These are phyloP conservation scores for Champsocephalus gunnari DNA, from an alignment of 2,797 vertebrate species.

Conservation along the genomic window DNA sequence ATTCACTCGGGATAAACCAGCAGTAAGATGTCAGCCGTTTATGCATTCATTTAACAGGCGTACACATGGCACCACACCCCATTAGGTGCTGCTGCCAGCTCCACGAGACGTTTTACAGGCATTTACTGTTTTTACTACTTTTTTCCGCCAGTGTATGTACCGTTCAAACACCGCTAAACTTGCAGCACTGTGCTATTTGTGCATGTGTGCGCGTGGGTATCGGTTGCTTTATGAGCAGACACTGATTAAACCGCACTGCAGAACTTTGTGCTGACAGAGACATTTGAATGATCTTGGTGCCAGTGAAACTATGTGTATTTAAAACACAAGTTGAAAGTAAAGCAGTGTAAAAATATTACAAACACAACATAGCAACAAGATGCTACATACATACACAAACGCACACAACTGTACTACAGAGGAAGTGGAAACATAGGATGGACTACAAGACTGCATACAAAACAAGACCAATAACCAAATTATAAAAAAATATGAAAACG, in stretches of 20 bases:
- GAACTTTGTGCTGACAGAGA: constrained; percentile 57
- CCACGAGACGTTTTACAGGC: constrained; percentile 57
- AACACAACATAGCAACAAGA: neutral
- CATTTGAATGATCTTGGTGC: constrained; percentile 10
- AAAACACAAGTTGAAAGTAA: neutral
- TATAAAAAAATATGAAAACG: neutral
- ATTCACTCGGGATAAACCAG: constrained; percentile 8
- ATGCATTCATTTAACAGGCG: constrained; percentile 40
- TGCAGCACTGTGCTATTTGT: constrained; percentile 16
- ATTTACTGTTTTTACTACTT: constrained; percentile 65
- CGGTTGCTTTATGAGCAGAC: constrained; percentile 58
- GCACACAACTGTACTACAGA: too few relatives aligned
- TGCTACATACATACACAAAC: neutral
- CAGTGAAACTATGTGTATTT: neutral
- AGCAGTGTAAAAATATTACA: neutral
- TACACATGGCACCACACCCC: constrained; percentile 52
- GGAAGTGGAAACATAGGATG: neutral
- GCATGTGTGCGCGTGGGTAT: neutral
- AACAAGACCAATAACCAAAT: neutral
- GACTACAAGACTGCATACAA: neutral
- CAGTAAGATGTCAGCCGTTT: constrained; percentile 24
- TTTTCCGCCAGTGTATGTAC: constrained; percentile 67
- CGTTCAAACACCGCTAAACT: constrained; percentile 48
- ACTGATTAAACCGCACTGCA: constrained; percentile 45
- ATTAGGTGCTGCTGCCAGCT: constrained; percentile 48